A percentile compares a stretch with the other conserved stretches of the same genome.
These are phyloP conservation scores for Apotomis betuletana DNA, from an alignment of 2,888 invertebrate genomes.

Conservation along the genomic window DNA sequence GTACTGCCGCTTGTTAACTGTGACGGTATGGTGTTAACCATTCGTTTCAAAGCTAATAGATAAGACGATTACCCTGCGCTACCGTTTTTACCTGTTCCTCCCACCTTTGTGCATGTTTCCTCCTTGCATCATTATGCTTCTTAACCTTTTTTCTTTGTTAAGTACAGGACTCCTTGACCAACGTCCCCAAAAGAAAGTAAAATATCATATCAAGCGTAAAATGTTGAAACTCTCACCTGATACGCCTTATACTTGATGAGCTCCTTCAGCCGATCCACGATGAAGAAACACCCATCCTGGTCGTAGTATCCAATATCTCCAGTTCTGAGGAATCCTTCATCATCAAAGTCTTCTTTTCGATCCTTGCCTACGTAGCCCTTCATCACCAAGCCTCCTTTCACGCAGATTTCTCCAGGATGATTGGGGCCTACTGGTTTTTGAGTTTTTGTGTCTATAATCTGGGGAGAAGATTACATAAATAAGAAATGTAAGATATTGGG, in stretches of 20 bases:
- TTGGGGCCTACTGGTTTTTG: slow-evolving; percentile 85
- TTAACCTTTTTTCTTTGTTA: no score
- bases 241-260: slow-evolving; percentile 73
- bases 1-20: no score
- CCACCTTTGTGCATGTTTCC: no score
- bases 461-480: neutral
- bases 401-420: slow-evolving; percentile 90
- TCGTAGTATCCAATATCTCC: slow-evolving; percentile 75
- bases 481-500: no score
- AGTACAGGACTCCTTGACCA: no score
- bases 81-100: no score
- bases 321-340: slow-evolving; percentile 91
- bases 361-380: slow-evolving; percentile 87
- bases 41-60: no score
- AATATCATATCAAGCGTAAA: no score
- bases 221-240: slow-evolving; percentile 57
- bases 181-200: no score
- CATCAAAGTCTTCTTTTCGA: slow-evolving; percentile 85
- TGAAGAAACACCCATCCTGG: slow-evolving; percentile 62
- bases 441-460: slow-evolving; percentile 84
- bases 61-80: no score
- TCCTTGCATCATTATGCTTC: no score
- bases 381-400: slow-evolving; percentile 90
- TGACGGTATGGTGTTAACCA: no score
- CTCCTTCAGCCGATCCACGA: slow-evolving; percentile 72